Evolutionary conservation across 2,797 vertebrate genomes (phyloP), one percentile per base, ranked within the genome.

Genomic region (Tamandua tetradactyla): DNA sequence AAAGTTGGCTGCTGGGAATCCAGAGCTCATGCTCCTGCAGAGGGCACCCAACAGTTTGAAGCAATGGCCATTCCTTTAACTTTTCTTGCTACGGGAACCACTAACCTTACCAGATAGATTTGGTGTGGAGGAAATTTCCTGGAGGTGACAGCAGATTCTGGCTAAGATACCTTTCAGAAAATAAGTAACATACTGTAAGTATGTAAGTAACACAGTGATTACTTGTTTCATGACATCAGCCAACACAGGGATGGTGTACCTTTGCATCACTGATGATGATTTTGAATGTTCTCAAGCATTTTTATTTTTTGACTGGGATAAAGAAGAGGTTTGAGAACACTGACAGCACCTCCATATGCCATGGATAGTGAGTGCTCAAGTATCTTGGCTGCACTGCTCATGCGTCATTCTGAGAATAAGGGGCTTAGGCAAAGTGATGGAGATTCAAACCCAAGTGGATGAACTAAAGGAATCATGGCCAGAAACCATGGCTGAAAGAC

Each of bases 351-450:
- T 61, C 99, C 99, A n/a, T 99, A 99, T 0, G 99, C 99, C 96
- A 99, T 99, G 99, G 99, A 99, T 98, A 99, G 99, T 37, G 99
- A 99, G 97, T 99, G 99, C 98, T 99, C 99, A 86, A 99, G 99
- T 2, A 99, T 99, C n/a, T 97, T 99, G 89, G 98, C 99, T 32
- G 99, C 99, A 1, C 99, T 99, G 97, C 99, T 99, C 99, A 99
- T 99, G 97, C 98, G 99, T 97, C 99, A 99, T 96, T 99, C 99
- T 0, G 99, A 99, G 97, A 99, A 98, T 76, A 99, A 98, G 94
- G 98, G 98, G n/a, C 55, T 95, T 98, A 0, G 99, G 99, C 96
- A 99, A 99, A 84, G 84, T 99, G 95, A 98, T 98, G 66, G 99
- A 99, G 96, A 99, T 99, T 17, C 99, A 99, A 96, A 98, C 99